Evolutionary conservation across 1,140 invertebrate genomes (phyloP).

Genomic region (Uloborus diversus): DNA sequence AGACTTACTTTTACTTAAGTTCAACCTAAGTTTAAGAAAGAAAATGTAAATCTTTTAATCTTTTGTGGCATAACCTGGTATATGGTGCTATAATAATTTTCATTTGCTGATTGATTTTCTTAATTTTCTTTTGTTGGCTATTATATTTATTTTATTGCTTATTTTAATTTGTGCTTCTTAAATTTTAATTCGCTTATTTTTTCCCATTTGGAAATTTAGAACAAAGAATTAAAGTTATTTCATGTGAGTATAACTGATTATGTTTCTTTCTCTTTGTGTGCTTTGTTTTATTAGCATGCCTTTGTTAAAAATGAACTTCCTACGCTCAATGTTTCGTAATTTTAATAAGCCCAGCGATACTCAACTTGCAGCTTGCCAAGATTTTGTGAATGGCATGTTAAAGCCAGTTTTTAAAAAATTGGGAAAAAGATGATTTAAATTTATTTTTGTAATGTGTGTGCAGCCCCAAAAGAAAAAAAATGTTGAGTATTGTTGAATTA

Average conservation of each 20-base stretch:
- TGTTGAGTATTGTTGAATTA: too few species aligned
- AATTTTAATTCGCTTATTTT: constrained; percentile 41
- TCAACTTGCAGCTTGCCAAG: too few species aligned
- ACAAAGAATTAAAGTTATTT: neutral
- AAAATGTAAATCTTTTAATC: neutral
- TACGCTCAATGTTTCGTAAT: too few species aligned
- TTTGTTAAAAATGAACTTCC: too few species aligned
- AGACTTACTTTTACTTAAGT: neutral
- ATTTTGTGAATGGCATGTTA: too few species aligned
- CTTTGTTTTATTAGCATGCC: too few species aligned
- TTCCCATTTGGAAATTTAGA: constrained; percentile 49
- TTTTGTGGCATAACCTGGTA: constrained; percentile 19
- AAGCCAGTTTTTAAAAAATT: too few species aligned
- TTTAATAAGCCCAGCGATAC: too few species aligned
- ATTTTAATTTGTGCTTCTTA: constrained; percentile 54
- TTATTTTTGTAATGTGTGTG: too few species aligned
- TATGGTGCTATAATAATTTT: constrained; percentile 37
- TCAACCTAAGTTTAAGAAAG: neutral
- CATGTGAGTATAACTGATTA: constrained; percentile 41
- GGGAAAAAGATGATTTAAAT: too few species aligned
- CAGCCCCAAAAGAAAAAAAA: too few species aligned
- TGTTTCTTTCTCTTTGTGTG: too few species aligned
- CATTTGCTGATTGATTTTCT: constrained; percentile 26
- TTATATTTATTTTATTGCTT: constrained; percentile 52
- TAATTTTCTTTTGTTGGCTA: constrained; percentile 49